Base-by-base conservation (phyloP, 2,113 vertebrate species). In the Chinchilla lanigera region DNA sequence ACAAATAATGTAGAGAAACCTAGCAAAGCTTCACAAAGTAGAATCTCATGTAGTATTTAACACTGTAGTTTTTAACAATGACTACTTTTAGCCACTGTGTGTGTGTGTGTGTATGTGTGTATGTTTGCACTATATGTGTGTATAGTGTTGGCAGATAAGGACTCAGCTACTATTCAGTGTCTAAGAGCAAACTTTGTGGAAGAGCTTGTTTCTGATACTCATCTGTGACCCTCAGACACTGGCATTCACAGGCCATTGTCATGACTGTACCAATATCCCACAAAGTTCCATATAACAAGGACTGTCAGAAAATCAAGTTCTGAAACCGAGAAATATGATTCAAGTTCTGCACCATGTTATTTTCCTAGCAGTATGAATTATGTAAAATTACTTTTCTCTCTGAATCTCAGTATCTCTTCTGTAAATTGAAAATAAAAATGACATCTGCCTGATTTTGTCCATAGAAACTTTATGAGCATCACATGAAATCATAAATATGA, bases 1-100 rank as follows among this genome's bases (percentile, higher is more conserved):
- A 93, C 30, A 94, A 80, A 88, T 35, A 77, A 24, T n/a, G 50
- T 22, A 83, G 54, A 83, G n/a, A 92, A 96, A 92, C 44, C 71
- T 33, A 92, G 3, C 7, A 94, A 94, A 87, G 20, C 50, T 85
- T 9, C 17, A 81, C 60, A 95, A 87, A 65, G 73, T 22, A 71
- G n/a, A 71, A 71, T 8, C 16, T 38, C 67, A 71, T 38, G n/a
- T 19, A 38, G 67, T 38, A 22, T 71, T 38, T 38, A 69, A 35
- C 16, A n/a, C 7, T 38, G n/a, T 71, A n/a, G 67, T 38, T 9
- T 71, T 71, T 71, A 71, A n/a, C n/a, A 71, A 19, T 38, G 67
- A 3, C 28, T 65, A 71, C 19, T 71, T 71, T 71, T 71, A 71
- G n/a, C 7, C 69, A 71, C 7, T 71, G 7, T 9, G 7, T 54